phyloP scores from a whole-genome alignment of 2,113 vertebrate species.

The Sprattus sprattus region DNA sequence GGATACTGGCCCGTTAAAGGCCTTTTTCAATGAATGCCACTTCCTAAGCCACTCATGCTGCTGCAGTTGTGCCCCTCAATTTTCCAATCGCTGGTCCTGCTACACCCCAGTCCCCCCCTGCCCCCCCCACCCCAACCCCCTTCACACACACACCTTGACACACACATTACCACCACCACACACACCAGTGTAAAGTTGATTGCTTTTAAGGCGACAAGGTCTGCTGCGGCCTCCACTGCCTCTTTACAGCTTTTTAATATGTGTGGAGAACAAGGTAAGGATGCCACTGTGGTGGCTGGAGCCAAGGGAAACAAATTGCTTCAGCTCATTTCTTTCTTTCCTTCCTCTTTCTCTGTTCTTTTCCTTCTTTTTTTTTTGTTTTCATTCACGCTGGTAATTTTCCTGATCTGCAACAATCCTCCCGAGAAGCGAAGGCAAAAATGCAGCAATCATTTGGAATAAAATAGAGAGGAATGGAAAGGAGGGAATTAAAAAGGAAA shows the following conservation, averaged over 20 bases:
- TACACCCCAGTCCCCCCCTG: neutral
- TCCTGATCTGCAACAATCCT: constrained; percentile 25
- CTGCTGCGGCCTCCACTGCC: neutral
- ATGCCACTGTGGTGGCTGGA: constrained; percentile 34
- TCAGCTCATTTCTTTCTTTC: constrained; percentile 38
- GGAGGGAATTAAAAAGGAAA: neutral
- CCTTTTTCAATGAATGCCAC: constrained; percentile 46
- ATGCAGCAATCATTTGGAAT: neutral
- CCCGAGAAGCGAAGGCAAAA: constrained; percentile 5
- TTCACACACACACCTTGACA: constrained; percentile 8
- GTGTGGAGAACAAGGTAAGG: constrained; percentile 13
- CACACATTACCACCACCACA: neutral
- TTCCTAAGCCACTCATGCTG: constrained; percentile 49
- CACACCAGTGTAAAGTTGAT: constrained; percentile 42
- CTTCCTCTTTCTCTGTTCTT: constrained; percentile 28
- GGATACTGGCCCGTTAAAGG: constrained; percentile 42
- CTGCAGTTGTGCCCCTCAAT: constrained; percentile 65
- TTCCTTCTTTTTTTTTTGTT: constrained; percentile 32
- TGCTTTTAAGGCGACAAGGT: constrained; percentile 47
- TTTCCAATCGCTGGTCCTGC: constrained; percentile 51
- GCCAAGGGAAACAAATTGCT: constrained; percentile 47
- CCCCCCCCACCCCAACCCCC: too few species aligned
- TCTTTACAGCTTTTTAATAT: constrained; percentile 29
- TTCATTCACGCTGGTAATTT: constrained; percentile 41
- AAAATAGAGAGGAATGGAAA: constrained; percentile 18